Base-by-base conservation (phyloP, 2,888 invertebrate species). In the Nomada goodeniana region DNA sequence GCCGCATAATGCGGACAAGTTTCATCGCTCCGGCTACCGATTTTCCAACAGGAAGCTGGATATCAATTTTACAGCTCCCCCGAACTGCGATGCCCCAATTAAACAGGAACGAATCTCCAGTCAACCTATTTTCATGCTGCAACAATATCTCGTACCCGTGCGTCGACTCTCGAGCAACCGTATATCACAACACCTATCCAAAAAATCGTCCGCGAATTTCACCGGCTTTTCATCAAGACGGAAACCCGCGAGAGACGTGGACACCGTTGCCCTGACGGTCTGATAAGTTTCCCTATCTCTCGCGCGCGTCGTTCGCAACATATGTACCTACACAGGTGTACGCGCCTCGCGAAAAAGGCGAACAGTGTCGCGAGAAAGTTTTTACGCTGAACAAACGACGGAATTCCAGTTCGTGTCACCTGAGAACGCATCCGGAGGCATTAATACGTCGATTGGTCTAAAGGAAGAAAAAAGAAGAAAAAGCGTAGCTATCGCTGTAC, bases 391-490 rank as follows among this genome's bases (percentile, higher is more conserved):
- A 61, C 26, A 53, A 81, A 72, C 77, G 64, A 83, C 63, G 76
- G 76, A 83, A 85, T 87, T 81, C 63, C 74, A 76, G 64, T 73
- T 60, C 61, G 59, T 65, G 78, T 65, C 68, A 70, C 65, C 69
- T 59, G 60, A 69, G 18, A 84, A 90, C 91, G 90, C 87, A 87
- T 86, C 84, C 85, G 68, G 88, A 75, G 85, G 82, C 82, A 82
- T 88, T 88, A 91, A 91, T 91, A 90, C 73, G 88, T 80, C 73
- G 88, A 92, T 92, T 90, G 90, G 83, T 85, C 89, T 87, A 89
- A 83, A 90, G 60, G 60, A 60, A 7, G 0, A 7, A 36, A 7
- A 36, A 7, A 7, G 1, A 1, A 36, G 0, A 36, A 36, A 7
- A 7, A 36, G 7, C 36, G 36, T 36, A 36, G 7, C 36, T 36